phyloP scores from a whole-genome alignment of 2,113 vertebrate genomes.

The Cebus imitator region DNA sequence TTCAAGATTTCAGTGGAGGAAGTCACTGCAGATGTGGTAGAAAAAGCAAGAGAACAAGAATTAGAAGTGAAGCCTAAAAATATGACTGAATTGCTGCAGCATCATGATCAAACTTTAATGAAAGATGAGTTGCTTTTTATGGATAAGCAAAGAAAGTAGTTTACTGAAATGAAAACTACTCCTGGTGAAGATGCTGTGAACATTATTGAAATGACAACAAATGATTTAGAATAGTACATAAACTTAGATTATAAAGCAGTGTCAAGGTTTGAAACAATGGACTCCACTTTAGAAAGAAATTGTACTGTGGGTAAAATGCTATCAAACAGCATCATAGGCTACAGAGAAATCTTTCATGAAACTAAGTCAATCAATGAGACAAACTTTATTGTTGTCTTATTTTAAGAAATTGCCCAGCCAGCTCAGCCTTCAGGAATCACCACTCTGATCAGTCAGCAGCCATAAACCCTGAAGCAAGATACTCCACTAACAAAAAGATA shows the following conservation, averaged over 20 bases:
- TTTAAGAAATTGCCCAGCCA: neutral
- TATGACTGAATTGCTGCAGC: neutral
- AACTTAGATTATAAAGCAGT: neutral
- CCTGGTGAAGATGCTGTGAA: neutral
- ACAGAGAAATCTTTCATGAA: neutral
- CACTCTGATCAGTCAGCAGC: neutral
- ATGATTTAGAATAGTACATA: neutral
- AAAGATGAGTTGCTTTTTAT: neutral
- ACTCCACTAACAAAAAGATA: neutral
- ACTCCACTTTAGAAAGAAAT: neutral
- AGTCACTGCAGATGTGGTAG: neutral
- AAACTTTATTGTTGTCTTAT: neutral
- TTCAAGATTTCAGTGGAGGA: neutral
- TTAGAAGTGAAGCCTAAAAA: neutral
- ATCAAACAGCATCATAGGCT: neutral
- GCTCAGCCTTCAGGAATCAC: neutral
- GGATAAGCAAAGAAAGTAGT: neutral
- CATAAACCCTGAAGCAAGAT: neutral
- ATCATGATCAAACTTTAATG: neutral
- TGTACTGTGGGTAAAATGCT: neutral
- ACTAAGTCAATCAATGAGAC: neutral
- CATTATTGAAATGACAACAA: neutral
- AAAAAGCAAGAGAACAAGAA: neutral
- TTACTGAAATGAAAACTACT: neutral
- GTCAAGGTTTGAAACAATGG: neutral